Conservation (phyloP, 2,113 vertebrate genomes). For the Rhipidura dahli region DNA sequence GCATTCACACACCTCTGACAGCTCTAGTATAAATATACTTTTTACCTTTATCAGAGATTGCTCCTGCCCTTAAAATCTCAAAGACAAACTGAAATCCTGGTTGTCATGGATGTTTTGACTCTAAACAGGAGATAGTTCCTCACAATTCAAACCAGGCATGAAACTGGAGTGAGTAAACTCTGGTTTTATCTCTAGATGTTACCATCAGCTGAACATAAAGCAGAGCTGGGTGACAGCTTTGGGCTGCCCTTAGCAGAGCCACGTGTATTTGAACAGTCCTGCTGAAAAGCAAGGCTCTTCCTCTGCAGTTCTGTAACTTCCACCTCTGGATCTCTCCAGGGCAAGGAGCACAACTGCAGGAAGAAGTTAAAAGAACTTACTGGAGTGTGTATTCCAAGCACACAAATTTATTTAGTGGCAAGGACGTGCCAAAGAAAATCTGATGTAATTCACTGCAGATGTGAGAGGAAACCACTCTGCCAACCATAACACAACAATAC, state of each 20-base stretch:
- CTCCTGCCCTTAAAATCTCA: background rate
- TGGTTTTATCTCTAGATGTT: background rate
- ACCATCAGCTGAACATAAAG: background rate
- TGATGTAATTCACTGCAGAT: constrained; percentile 70
- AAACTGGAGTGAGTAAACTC: background rate
- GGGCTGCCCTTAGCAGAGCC: background rate
- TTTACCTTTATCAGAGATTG: background rate
- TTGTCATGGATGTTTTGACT: accelerated
- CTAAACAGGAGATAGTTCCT: background rate
- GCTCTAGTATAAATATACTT: background rate
- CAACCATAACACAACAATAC: constrained; percentile 15
- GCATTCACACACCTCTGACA: background rate
- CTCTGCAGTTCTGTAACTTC: background rate
- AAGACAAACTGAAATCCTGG: background rate
- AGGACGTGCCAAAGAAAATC: constrained; percentile 50
- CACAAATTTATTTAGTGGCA: constrained; percentile 9
- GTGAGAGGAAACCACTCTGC: constrained; percentile 39
- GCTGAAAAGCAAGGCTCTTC: background rate
- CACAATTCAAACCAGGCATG: background rate
- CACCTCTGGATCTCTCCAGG: background rate
- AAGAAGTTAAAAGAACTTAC: constrained; percentile 18
- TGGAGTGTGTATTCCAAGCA: background rate
- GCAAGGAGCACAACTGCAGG: background rate
- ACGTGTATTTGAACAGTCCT: background rate
- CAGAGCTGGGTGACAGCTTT: background rate